Evolutionary conservation across 2,113 vertebrate genomes (phyloP).

Genomic region (Motacilla tschutschensis): DNA sequence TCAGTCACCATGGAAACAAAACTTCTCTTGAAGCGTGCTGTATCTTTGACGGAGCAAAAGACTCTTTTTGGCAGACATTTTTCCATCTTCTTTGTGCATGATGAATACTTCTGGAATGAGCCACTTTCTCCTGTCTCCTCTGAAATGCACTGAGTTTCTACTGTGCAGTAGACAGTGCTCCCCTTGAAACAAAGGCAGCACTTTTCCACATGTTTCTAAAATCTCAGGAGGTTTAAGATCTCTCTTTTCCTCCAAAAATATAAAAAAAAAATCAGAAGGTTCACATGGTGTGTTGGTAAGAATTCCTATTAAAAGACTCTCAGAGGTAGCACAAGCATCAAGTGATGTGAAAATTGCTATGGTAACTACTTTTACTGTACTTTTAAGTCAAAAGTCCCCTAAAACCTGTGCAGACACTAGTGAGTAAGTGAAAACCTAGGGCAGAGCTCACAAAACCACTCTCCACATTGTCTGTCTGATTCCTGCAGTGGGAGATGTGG

Average conservation of each 20-base stretch:
- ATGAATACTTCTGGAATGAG: slow-evolving; percentile 21
- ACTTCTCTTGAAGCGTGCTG: slow-evolving; percentile 35
- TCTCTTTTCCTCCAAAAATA: background rate
- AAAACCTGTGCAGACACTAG: background rate
- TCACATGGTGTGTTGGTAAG: background rate
- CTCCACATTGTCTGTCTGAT: background rate
- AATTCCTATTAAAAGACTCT: slow-evolving; percentile 40
- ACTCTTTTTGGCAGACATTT: slow-evolving; percentile 47
- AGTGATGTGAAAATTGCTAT: slow-evolving; percentile 56
- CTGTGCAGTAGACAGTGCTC: background rate
- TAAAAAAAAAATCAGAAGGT: background rate
- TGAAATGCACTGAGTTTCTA: background rate
- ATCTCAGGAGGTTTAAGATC: background rate
- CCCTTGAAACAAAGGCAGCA: slow-evolving; percentile 16
- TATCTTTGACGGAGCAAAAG: slow-evolving; percentile 30
- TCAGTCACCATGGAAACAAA: slow-evolving; percentile 67
- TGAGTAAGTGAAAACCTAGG: background rate
- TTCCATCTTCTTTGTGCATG: slow-evolving; percentile 21
- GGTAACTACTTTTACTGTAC: slow-evolving; percentile 47
- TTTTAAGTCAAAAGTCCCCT: slow-evolving; percentile 17
- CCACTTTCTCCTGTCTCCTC: background rate
- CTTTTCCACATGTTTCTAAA: slow-evolving; percentile 4
- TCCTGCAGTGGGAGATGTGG: background rate
- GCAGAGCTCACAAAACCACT: background rate
- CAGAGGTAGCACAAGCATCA: slow-evolving; percentile 19